A percentile compares a stretch with the other conserved stretches of the same genome.
Conservation (phyloP, 2,797 vertebrate species). For the Pseudochirops corinnae region DNA sequence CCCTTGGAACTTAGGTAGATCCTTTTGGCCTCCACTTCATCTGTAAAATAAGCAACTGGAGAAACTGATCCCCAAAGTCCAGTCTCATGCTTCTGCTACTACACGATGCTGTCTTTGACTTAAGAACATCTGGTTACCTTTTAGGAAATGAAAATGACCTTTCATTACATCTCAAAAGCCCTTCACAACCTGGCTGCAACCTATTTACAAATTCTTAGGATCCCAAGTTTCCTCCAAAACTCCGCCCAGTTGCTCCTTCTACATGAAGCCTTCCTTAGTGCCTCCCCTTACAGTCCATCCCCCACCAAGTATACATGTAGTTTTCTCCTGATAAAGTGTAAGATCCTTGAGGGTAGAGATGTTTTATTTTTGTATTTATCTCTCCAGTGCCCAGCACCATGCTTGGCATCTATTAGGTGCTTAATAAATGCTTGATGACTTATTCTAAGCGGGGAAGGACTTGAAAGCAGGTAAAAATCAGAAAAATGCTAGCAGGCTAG, state of each 20-base stretch:
- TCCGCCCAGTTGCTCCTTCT: background rate
- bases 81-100: background rate
- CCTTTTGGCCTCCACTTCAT: background rate
- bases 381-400: background rate
- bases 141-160: background rate
- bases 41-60: background rate
- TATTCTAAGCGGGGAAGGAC: background rate
- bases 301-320: background rate
- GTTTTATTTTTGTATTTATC: background rate
- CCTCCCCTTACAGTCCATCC: background rate
- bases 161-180: background rate
- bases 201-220: background rate
- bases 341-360: background rate
- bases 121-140: background rate
- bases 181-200: background rate
- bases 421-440: background rate
- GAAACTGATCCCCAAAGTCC: background rate
- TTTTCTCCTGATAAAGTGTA: background rate
- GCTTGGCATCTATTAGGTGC: background rate
- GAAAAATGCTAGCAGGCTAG: background rate
- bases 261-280: background rate
- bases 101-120: background rate
- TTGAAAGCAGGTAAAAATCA: background rate
- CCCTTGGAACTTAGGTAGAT: background rate
- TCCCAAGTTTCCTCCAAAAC: background rate